Conservation (phyloP, 2,797 vertebrate species). For the Amblyraja radiata region DNA sequence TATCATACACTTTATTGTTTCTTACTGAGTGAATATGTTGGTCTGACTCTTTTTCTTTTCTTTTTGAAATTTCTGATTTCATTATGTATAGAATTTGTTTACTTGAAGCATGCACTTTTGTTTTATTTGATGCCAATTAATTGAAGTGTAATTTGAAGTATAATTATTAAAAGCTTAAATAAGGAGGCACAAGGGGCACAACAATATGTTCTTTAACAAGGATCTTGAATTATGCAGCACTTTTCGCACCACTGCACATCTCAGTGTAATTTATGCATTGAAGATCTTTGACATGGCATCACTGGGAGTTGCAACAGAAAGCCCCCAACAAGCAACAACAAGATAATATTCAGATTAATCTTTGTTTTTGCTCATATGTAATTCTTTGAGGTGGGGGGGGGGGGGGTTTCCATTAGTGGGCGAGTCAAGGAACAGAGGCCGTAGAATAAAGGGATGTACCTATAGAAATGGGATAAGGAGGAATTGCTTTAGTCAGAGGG, state of each 20-base stretch:
- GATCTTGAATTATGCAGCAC: background rate
- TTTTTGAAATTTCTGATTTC: background rate
- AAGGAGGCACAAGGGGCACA: background rate
- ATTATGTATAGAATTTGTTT: background rate
- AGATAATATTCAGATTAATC: background rate
- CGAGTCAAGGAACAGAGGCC: no score
- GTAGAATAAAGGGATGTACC: no score
- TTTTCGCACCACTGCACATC: background rate
- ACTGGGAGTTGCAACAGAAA: background rate
- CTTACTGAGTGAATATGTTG: background rate
- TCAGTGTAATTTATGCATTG: background rate
- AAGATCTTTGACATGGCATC: background rate
- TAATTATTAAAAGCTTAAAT: background rate
- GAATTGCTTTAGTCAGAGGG: no score
- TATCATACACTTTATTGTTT: background rate
- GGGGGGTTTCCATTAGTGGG: no score
- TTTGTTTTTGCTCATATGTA: background rate
- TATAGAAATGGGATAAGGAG: no score
- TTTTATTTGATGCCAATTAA: background rate
- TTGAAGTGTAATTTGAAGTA: background rate
- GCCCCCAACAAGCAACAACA: background rate
- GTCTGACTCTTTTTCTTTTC: background rate
- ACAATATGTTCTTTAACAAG: background rate
- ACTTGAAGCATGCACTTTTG: background rate
- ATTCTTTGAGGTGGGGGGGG: background rate